These are phyloP conservation scores for Rhagoletis pomonella DNA, from an alignment of 1,140 invertebrate genomes.

Conservation along the genomic window DNA sequence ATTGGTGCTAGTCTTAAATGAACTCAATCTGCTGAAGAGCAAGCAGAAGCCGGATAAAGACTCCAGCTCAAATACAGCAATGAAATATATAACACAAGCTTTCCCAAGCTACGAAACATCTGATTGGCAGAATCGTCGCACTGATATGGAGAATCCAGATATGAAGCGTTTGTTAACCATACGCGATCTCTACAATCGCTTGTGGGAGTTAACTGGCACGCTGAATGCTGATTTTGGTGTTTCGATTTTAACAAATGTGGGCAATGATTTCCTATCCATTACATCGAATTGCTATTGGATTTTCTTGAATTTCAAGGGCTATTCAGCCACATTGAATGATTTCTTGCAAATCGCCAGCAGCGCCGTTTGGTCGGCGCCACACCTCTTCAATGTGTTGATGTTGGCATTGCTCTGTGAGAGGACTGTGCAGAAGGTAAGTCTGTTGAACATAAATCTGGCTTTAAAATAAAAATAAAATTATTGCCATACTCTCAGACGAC, in stretches of 20 bases:
- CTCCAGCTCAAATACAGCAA: not conserved
- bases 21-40: conserved; percentile 58
- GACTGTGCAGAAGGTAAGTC: conserved; percentile 66
- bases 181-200: conserved; percentile 65
- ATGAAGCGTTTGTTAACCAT: conserved; percentile 62
- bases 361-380: conserved; percentile 65
- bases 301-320: conserved; percentile 68
- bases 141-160: conserved; percentile 51
- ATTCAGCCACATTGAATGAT: conserved; percentile 60
- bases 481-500: conserved; percentile 61
- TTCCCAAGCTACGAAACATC: not conserved
- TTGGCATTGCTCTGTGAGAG: conserved; percentile 67
- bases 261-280: conserved; percentile 70
- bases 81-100: conserved; percentile 19
- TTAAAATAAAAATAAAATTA: not conserved
- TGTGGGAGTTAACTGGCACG: conserved; percentile 63
- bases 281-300: conserved; percentile 73
- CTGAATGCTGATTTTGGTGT: conserved; percentile 66
- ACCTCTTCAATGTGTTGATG: conserved; percentile 66
- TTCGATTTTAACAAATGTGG: conserved; percentile 67
- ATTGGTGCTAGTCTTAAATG: conserved; percentile 58
- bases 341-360: conserved; percentile 66
- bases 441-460: not conserved
- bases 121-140: conserved; percentile 17
- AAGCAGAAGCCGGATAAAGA: not conserved